Conservation (phyloP, 1,140 invertebrate species). For the Sitobion miscanthi region DNA sequence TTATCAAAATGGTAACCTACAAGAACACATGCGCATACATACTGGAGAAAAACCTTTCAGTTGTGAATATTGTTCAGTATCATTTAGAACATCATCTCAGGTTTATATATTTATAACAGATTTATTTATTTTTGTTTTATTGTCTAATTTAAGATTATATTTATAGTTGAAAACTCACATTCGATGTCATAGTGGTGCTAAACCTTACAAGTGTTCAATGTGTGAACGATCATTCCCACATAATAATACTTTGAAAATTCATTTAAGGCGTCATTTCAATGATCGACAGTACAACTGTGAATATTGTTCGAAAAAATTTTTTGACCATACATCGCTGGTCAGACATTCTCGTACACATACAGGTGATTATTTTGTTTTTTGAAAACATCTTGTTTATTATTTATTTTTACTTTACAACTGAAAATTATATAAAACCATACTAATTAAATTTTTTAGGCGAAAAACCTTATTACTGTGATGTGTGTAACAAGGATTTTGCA, state of each 20-base stretch:
- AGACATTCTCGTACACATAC: slow-evolving; percentile 49
- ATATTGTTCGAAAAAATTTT: slow-evolving; percentile 82
- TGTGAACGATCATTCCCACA: slow-evolving; percentile 82
- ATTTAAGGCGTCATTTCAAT: slow-evolving; percentile 84
- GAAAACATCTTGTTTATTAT: not conserved
- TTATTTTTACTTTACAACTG: not conserved
- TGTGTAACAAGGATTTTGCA: slow-evolving; percentile 82
- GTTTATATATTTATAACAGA: not conserved
- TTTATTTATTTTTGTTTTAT: not conserved
- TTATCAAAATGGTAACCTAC: slow-evolving; percentile 53
- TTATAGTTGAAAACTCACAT: slow-evolving; percentile 69
- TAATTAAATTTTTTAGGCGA: slow-evolving; percentile 67
- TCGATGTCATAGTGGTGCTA: slow-evolving; percentile 76
- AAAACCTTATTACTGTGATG: slow-evolving; percentile 77
- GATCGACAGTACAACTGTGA: slow-evolving; percentile 83
- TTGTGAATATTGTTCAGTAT: slow-evolving; percentile 62
- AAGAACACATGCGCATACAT: slow-evolving; percentile 58
- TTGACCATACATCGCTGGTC: slow-evolving; percentile 82
- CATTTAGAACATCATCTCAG: slow-evolving; percentile 49
- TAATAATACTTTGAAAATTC: slow-evolving; percentile 88
- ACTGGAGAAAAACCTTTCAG: slow-evolving; percentile 49
- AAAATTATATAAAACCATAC: not conserved
- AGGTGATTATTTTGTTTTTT: not conserved
- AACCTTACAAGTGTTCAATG: slow-evolving; percentile 79
- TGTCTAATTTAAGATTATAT: slow-evolving; percentile 29